phyloP scores from a whole-genome alignment of 2,888 invertebrate genomes.

The Andrena trimmerana region DNA sequence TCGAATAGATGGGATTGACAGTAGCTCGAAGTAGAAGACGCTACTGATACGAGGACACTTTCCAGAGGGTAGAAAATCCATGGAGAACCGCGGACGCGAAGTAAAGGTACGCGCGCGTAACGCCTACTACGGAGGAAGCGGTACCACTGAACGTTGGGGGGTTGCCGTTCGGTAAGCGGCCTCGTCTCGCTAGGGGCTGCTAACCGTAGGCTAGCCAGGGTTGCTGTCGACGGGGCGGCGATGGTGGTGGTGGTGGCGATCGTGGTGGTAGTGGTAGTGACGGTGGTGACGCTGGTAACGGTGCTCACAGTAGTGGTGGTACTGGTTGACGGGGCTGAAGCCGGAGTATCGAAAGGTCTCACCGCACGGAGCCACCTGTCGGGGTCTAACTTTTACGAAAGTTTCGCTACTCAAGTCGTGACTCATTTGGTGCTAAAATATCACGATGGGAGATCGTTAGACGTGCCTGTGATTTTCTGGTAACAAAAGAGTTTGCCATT shows the following conservation, averaged over 20 bases:
- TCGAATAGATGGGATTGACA: neutral
- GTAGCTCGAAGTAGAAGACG: neutral
- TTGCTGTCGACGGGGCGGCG: constrained; percentile 31
- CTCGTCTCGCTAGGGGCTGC: constrained; percentile 58
- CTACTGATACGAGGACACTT: constrained; percentile 19
- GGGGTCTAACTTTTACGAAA: constrained; percentile 33
- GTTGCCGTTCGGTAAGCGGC: constrained; percentile 73
- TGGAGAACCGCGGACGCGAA: constrained; percentile 32
- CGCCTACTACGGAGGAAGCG: constrained; percentile 80
- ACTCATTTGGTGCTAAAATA: neutral
- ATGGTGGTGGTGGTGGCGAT: constrained; percentile 30
- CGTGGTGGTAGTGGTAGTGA: constrained; percentile 49
- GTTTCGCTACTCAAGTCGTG: neutral
- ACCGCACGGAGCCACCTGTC: constrained; percentile 75
- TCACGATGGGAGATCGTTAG: neutral
- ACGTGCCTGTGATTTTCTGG: neutral
- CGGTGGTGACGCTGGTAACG: constrained; percentile 38
- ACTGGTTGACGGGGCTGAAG: constrained; percentile 38
- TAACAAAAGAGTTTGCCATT: neutral
- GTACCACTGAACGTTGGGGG: constrained; percentile 80
- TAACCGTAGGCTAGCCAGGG: constrained; percentile 55
- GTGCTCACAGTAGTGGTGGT: constrained; percentile 30
- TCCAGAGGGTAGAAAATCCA: constrained; percentile 17
- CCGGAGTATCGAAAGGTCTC: constrained; percentile 63
- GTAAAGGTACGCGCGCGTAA: constrained; percentile 54